Evolutionary conservation across 2,888 invertebrate species (phyloP).

Genomic region (Xylota sylvarum): DNA sequence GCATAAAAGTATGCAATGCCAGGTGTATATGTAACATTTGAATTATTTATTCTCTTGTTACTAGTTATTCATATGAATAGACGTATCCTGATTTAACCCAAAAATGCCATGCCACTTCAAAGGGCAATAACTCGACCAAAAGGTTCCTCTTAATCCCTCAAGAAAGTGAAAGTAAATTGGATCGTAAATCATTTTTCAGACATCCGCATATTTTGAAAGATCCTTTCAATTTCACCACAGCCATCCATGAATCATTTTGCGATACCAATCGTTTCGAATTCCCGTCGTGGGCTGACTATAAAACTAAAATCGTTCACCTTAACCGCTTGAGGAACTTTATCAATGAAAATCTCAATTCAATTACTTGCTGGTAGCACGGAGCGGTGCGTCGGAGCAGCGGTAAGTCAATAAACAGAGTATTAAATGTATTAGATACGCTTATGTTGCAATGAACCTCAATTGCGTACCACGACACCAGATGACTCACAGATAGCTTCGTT

Average conservation of each 20-base stretch:
- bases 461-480: constrained; percentile 18
- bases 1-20: no score
- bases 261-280: neutral
- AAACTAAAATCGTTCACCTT: constrained; percentile 25
- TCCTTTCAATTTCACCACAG: neutral
- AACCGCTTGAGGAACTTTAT: constrained; percentile 10
- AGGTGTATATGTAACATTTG: no score
- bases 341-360: constrained; percentile 19
- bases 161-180: constrained; percentile 36
- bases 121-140: neutral
- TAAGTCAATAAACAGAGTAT: constrained; percentile 38
- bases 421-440: constrained; percentile 36
- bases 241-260: constrained; percentile 24
- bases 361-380: neutral
- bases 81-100: no score
- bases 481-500: constrained; percentile 20
- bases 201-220: constrained; percentile 21
- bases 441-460: constrained; percentile 65
- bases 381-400: neutral
- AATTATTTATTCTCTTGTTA: no score
- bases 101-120: neutral
- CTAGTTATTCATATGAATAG: no score
- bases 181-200: neutral
- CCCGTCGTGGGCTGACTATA: constrained; percentile 16
- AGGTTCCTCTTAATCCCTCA: neutral